Base-by-base conservation (phyloP, 2,113 vertebrate genomes). In the Otus sunia region DNA sequence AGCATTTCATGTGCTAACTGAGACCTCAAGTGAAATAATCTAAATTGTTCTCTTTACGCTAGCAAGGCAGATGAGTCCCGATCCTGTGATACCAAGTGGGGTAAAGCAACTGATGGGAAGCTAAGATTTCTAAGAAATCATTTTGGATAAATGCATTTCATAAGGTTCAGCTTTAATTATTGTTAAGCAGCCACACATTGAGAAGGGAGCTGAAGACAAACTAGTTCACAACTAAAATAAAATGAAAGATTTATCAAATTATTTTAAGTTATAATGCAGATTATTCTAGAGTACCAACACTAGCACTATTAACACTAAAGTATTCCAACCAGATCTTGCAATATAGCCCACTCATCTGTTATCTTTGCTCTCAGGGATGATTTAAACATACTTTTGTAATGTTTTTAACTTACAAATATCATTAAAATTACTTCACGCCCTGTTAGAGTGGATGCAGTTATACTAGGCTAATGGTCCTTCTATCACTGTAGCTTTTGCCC, bases 351-450 rank as follows among this genome's bases (percentile, higher is more conserved):
- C n/a, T 84, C 29, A 41, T 53, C 58, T 50, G n/a, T 62, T 90
- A 75, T 74, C 41, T 91, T 88, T 86, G 52, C 16, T 90, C 19
- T 77, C 56, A 41, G 53, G 13, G 47, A 37, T 56, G 16, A 66
- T 86, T 74, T 78, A 60, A 56, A 59, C 30, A 43, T 34, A 45
- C 58, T 92, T 96, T 85, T 66, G n/a, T 50, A 56, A 66, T 55
- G 47, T 56, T 89, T 87, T 92, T 49, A 80, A 74, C 36, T 64
- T 64, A 89, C 25, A 43, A 86, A 64, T 86, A 50, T 71, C 16
- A 73, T 37, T 74, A 36, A 88, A 81, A 50, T 75, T 11, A 45
- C 74, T 77, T 72, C 50, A 59, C 5, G 3, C 36, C 50, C 25
- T 53, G 39, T 43, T 75, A 82, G 36, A 83, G 22, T 49, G 53